Evolutionary conservation across 2,113 vertebrate species (phyloP).

Genomic region (Brachyhypopomus occidentalis): DNA sequence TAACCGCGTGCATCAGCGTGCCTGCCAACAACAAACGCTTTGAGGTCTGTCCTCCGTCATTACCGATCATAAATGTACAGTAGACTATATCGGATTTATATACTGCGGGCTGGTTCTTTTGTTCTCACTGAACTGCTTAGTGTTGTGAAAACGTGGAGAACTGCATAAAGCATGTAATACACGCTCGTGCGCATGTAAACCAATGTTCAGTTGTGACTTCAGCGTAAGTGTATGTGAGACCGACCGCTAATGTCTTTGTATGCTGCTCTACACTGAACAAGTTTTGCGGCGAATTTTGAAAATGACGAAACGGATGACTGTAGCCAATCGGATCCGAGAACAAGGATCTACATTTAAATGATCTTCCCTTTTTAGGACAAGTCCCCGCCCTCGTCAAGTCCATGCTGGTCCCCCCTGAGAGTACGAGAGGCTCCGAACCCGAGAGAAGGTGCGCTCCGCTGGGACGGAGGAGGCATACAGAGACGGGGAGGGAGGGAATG

Average conservation of each 20-base stretch:
- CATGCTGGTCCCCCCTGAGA: conserved; percentile 68
- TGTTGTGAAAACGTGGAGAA: too few relatives aligned
- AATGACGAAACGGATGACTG: conserved; percentile 27
- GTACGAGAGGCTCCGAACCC: conserved; percentile 64
- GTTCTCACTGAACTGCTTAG: too few relatives aligned
- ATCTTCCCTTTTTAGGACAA: conserved; percentile 63
- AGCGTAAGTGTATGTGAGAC: too few relatives aligned
- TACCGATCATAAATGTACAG: not conserved
- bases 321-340: conserved; percentile 62
- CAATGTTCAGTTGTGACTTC: too few relatives aligned
- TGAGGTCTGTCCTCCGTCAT: too few relatives aligned
- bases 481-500: conserved; percentile 72
- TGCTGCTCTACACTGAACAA: conserved; percentile 20
- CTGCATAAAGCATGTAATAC: conserved; percentile 64
- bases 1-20: not conserved
- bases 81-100: not conserved
- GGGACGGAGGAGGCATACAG: conserved; percentile 75
- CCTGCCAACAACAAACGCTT: not conserved
- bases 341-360: conserved; percentile 57
- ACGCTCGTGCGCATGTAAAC: too few relatives aligned
- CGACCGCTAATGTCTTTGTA: too few relatives aligned
- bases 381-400: conserved; percentile 60
- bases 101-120: too few relatives aligned
- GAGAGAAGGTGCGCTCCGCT: conserved; percentile 78
- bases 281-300: conserved; percentile 56